A percentile compares a stretch with the other conserved stretches of the same genome.
These are phyloP conservation scores for Siniperca obscura DNA, from an alignment of 2,797 vertebrate genomes.

Conservation along the genomic window DNA sequence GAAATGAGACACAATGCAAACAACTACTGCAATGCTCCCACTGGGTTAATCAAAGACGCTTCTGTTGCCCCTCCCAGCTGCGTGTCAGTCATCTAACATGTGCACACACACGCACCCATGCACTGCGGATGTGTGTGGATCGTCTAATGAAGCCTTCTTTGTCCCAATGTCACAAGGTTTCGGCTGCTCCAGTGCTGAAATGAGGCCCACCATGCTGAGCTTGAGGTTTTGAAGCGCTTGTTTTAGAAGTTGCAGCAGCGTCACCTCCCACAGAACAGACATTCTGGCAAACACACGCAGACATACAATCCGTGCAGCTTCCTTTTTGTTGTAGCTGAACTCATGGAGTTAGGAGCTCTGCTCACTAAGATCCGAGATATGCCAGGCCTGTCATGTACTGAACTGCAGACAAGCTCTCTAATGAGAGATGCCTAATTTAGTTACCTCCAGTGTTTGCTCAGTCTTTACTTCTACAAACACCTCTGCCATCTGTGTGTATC, in stretches of 20 bases:
- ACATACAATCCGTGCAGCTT: conserved; percentile 41
- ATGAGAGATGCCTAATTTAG: conserved; percentile 75
- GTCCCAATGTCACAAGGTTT: conserved; percentile 70
- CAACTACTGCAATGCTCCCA: conserved; percentile 60
- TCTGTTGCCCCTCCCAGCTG: conserved; percentile 72
- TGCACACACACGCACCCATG: conserved; percentile 26
- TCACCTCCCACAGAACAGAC: conserved; percentile 74
- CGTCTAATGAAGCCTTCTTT: conserved; percentile 75
- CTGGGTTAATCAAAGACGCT: conserved; percentile 72
- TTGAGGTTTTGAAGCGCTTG: conserved; percentile 73
- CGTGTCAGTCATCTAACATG: conserved; percentile 65
- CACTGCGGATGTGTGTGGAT: conserved; percentile 43
- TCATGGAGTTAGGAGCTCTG: conserved; percentile 58
- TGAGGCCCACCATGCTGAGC: conserved; percentile 75
- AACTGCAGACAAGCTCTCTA: conserved; percentile 67
- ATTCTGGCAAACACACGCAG: conserved; percentile 57
- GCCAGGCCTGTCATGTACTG: conserved; percentile 50
- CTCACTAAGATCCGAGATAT: conserved; percentile 52
- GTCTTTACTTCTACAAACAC: conserved; percentile 65
- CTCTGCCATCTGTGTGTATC: conserved; percentile 57
- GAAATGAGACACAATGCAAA: conserved; percentile 40
- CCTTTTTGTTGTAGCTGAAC: conserved; percentile 61
- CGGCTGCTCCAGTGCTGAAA: conserved; percentile 59
- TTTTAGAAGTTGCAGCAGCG: conserved; percentile 65
- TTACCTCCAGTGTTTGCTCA: conserved; percentile 66